Percentiles rank a stretch among this genome's conserved stretches.
Evolutionary conservation across 37 sponge, comb jelly and placozoan species (phyloP).

Genomic region (Eunapius fragilis): DNA sequence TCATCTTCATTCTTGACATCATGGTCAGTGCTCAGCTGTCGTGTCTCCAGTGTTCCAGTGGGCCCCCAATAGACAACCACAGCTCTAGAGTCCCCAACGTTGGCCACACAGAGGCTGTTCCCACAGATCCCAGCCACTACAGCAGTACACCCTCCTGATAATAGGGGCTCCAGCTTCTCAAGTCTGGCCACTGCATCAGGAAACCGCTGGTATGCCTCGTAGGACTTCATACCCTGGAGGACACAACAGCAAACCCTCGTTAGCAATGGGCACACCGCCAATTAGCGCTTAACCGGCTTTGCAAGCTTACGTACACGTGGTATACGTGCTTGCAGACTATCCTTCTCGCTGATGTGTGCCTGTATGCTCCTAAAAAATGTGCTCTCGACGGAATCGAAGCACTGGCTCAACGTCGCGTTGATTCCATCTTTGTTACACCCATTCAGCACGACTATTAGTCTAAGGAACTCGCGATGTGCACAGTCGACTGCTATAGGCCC

Average conservation of each 20-base stretch:
- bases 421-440: neutral
- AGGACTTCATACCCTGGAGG: slow-evolving; percentile 75
- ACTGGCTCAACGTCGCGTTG: slow-evolving; percentile 30
- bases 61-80: slow-evolving; percentile 36
- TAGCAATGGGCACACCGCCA: neutral
- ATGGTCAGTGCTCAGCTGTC: slow-evolving; percentile 87
- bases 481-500: slow-evolving; percentile 76
- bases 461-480: slow-evolving; percentile 31
- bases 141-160: slow-evolving; percentile 86
- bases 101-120: slow-evolving; percentile 81
- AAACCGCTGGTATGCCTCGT: slow-evolving; percentile 71
- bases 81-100: slow-evolving; percentile 92
- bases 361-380: slow-evolving; percentile 62
- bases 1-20: slow-evolving; percentile 83
- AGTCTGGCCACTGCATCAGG: slow-evolving; percentile 70
- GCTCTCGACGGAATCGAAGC: slow-evolving; percentile 60
- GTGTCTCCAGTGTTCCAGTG: slow-evolving; percentile 27
- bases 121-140: slow-evolving; percentile 71
- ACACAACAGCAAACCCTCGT: neutral
- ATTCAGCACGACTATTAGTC: slow-evolving; percentile 15
- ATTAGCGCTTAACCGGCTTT: too few species aligned
- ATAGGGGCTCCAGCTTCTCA: slow-evolving; percentile 57
- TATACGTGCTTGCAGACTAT: slow-evolving; percentile 27
- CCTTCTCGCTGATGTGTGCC: slow-evolving; percentile 33
- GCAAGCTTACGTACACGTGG: slow-evolving; percentile 56